Evolutionary conservation across 1,140 invertebrate genomes (phyloP), one percentile per base, ranked within the genome.

Genomic region (Aphis craccivora): DNA sequence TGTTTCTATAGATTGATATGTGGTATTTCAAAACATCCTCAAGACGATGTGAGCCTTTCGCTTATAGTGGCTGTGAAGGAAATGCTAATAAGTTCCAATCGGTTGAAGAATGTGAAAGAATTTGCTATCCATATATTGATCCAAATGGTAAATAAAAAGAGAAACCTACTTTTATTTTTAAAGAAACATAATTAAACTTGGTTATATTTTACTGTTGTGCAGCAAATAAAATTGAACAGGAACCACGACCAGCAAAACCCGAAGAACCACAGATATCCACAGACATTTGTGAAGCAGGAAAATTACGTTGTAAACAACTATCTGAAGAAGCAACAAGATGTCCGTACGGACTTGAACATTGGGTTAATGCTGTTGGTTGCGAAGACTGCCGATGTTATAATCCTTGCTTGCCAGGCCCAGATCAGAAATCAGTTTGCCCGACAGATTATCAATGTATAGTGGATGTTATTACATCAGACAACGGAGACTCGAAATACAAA

Each of bases 61-160:
- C 96, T 11, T 98, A 98, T 95, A 97, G 97, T 20, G 98, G 98
- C 20, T 98, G 98, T 95, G 97, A 96, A 88, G 98, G 98, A 86
- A 98, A 98, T 95, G 96, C 96, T 35, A 99, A 99, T 95, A 96
- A 97, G 95, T 99, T 98, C 95, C 95, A 97, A 83, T 96, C 97
- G 1, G 96, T 97, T 94, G 98, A 98, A 95, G 97, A 97, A 92
- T 99, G 98, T 95, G 96, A 98, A 95, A 95, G 97, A 94, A 96
- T 97, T 53, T 98, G 98, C 94, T 97, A 98, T 91, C 95, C 95
- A 83, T 98, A 97, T 95, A 96, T 96, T 94, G 96, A 96, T 90
- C 89, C 89, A 94, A 96, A 97, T 95, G 97, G 97, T 98, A 95
- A 95, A 11, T 18, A 43, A 76, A 76, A 76, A 76, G 5, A 0